A percentile compares a stretch with the other conserved stretches of the same genome.
These are phyloP conservation scores for Drosophila chauvacae DNA, from an alignment of 1,140 invertebrate genomes.

Conservation along the genomic window DNA sequence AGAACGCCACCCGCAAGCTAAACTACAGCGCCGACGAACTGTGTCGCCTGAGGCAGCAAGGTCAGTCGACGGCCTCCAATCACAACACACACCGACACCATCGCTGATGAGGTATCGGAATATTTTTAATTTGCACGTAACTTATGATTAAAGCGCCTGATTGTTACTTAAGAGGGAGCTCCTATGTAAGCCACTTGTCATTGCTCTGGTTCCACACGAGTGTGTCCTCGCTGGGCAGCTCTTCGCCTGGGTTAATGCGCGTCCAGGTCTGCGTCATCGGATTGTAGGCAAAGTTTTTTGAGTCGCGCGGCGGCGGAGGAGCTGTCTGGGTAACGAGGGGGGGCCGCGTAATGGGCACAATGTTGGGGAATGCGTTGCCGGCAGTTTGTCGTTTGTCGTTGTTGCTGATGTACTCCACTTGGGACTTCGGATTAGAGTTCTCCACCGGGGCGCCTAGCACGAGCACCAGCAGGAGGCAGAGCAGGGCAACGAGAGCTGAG, in stretches of 20 bases:
- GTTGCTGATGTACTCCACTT: constrained; percentile 70
- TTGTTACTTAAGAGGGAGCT: not conserved
- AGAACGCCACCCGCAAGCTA: constrained; percentile 69
- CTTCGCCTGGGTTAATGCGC: constrained; percentile 41
- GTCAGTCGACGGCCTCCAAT: constrained; percentile 43
- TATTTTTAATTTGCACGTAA: constrained; percentile 15
- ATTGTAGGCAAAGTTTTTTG: constrained; percentile 74
- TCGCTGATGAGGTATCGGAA: constrained; percentile 22
- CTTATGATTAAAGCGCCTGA: constrained; percentile 18
- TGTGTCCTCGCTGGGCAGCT: constrained; percentile 54
- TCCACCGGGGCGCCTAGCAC: constrained; percentile 34
- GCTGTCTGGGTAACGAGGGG: constrained; percentile 62
- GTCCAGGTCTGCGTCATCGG: constrained; percentile 68
- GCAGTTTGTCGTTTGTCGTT: constrained; percentile 9
- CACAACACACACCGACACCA: constrained; percentile 38
- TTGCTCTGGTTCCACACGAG: constrained; percentile 79
- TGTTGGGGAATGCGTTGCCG: constrained; percentile 36
- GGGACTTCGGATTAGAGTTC: constrained; percentile 67
- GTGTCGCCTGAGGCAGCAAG: constrained; percentile 62
- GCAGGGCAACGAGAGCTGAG: constrained; percentile 37
- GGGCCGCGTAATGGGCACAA: constrained; percentile 65
- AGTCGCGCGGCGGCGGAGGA: constrained; percentile 52
- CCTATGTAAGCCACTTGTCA: constrained; percentile 75
- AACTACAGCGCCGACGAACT: constrained; percentile 76
- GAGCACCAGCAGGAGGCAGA: constrained; percentile 7